Base-by-base conservation (phyloP, 2,113 vertebrate genomes). In the Seriola aureovittata region DNA sequence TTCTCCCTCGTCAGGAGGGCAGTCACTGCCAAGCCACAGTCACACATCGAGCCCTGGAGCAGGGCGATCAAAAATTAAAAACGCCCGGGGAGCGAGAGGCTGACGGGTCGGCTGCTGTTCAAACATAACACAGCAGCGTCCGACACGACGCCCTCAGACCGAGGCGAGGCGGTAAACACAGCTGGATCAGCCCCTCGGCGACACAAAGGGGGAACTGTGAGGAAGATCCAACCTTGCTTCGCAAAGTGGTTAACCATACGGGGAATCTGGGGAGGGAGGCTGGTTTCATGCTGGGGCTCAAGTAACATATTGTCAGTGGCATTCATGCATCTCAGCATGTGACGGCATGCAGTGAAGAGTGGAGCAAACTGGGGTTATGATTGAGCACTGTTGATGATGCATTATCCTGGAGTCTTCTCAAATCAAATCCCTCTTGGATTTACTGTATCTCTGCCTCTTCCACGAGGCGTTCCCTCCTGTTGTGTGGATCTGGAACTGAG, bases 381-480 rank as follows among this genome's bases (percentile, higher is more conserved):
- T 74, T 82, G 72, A 77, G 46, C 90, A 84, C 75, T 75, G 87
- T 55, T 77, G 88, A 91, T 88, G 92, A 92, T 93, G 94, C 94
- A 94, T 91, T 78, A 94, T 94, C 74, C 81, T 71, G 0, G 12
- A 87, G 86, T 72, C 72, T 75, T 84, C 55, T 70, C 42, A 68
- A 71, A 71, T 75, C 48, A 74, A 58, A 68, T 80, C 34, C 10
- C 32, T 25, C 9, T 13, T 38, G 3, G 59, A 69, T 78, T 59
- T 17, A 46, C 19, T 46, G 13, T 38, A 57, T 25, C 19, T 46
- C 58, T 54, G 19, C 8, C 1, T 69, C 11, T 66, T 67, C 48
- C 46, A 63, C 54, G 40, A 73, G 21, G 21, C 57, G 8, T 25
- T 32, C 12, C 6, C 46, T n/a, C 19, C 12, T 48, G 68, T 29